A percentile compares a stretch with the other conserved stretches of the same genome.
Evolutionary conservation across 2,113 vertebrate species (phyloP).

Genomic region (Alethe diademata): DNA sequence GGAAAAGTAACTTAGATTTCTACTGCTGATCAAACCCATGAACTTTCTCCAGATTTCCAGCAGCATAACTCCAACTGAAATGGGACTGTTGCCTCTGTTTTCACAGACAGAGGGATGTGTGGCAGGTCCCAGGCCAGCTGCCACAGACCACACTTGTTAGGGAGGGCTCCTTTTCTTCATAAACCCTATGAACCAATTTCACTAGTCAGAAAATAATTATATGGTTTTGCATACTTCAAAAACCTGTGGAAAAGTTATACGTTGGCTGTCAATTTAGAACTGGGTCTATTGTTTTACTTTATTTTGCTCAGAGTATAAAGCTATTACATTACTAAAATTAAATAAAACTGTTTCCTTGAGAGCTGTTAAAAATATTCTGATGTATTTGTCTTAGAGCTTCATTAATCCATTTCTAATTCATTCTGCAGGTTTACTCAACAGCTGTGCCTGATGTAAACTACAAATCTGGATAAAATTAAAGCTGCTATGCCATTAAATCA

Average conservation of each 20-base stretch:
- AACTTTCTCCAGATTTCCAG: conserved; percentile 16
- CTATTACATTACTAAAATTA: conserved; percentile 48
- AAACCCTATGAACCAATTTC: conserved; percentile 2
- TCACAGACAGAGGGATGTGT: background rate
- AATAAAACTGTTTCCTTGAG: conserved; percentile 50
- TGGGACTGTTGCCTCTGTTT: background rate
- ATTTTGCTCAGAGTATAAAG: conserved; percentile 56
- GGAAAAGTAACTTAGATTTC: background rate
- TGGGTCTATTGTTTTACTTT: conserved; percentile 44
- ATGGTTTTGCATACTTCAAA: conserved; percentile 43
- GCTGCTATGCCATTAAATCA: conserved; percentile 43
- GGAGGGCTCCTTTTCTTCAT: conserved; percentile 2
- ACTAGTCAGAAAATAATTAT: conserved; percentile 54
- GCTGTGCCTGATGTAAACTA: conserved; percentile 57
- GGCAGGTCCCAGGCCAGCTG: conserved; percentile 7
- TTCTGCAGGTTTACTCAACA: conserved; percentile 69
- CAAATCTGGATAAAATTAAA: conserved; percentile 66
- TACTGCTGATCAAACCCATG: background rate
- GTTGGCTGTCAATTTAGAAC: conserved; percentile 41
- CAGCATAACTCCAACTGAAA: conserved; percentile 7
- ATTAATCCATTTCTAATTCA: conserved; percentile 71
- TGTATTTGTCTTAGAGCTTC: conserved; percentile 59
- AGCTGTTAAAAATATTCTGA: conserved; percentile 56
- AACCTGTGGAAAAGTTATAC: background rate
- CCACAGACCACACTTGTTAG: background rate